Conservation (phyloP, 92 coral and sea anemone genomes). For the Actinostola sp. region DNA sequence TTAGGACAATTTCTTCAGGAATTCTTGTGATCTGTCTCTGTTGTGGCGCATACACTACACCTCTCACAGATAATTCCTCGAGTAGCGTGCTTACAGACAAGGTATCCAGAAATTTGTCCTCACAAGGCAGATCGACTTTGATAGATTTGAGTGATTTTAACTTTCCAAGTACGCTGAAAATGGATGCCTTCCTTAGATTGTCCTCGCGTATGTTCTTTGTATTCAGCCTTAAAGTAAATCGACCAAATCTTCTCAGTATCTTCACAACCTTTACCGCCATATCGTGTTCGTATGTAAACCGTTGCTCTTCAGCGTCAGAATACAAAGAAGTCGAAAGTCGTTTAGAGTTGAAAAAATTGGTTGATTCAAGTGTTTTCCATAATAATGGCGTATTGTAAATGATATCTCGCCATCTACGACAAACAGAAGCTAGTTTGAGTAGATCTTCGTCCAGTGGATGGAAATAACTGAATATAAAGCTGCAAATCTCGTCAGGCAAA, state of each 20-base stretch:
- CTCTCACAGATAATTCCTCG: conserved; percentile 58
- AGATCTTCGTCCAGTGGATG: conserved; percentile 56
- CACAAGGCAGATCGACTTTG: conserved; percentile 53
- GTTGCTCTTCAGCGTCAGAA: conserved; percentile 17
- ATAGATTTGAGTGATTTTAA: conserved; percentile 46
- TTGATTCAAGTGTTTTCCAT: conserved; percentile 51
- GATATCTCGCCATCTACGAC: conserved; percentile 60
- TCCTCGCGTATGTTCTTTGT: conserved; percentile 51
- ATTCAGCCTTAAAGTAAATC: conserved; percentile 39
- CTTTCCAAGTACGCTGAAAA: conserved; percentile 30
- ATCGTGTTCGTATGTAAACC: conserved; percentile 20
- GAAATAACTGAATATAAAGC: conserved; percentile 59
- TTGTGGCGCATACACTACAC: conserved; percentile 38
- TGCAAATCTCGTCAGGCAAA: conserved; percentile 65
- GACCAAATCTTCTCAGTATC: conserved; percentile 62
- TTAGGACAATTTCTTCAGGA: conserved; percentile 54
- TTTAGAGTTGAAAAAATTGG: conserved; percentile 20
- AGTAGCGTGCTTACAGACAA: conserved; percentile 39
- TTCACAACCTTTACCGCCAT: conserved; percentile 49
- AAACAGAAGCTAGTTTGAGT: conserved; percentile 49
- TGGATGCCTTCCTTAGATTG: conserved; percentile 37
- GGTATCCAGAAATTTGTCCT: conserved; percentile 37
- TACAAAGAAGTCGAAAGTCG: conserved; percentile 21
- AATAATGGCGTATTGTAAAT: conserved; percentile 55
- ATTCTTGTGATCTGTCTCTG: conserved; percentile 48